Percentiles rank a stretch among this genome's conserved stretches.
These are phyloP conservation scores for Zelleria hepariella DNA, from an alignment of 2,888 invertebrate genomes.

Conservation along the genomic window DNA sequence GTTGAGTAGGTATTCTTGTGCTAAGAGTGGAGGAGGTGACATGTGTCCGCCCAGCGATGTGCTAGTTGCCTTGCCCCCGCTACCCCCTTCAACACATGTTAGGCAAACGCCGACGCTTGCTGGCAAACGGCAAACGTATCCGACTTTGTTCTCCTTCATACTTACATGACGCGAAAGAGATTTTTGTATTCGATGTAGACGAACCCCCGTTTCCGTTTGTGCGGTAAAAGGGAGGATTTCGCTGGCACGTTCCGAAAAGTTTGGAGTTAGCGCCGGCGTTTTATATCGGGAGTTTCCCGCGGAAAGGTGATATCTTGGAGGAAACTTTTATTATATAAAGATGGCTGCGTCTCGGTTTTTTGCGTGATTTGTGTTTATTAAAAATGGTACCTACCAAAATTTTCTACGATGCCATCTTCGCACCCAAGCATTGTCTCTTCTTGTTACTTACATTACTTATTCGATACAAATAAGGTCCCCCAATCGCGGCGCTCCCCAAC, in stretches of 20 bases:
- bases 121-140: constrained; percentile 27
- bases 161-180: constrained; percentile 53
- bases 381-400: not conserved
- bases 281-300: not conserved
- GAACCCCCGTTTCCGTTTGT: constrained; percentile 31
- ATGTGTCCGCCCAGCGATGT: constrained; percentile 52
- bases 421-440: not conserved
- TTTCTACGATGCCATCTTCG: not conserved
- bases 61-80: constrained; percentile 23
- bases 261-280: not conserved
- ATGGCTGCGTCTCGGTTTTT: not conserved
- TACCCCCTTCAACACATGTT: constrained; percentile 45
- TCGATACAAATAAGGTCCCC: not conserved
- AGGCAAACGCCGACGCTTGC: constrained; percentile 33
- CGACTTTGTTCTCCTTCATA: constrained; percentile 49
- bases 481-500: not conserved
- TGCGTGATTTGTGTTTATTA: not conserved
- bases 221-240: constrained; percentile 26
- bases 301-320: not conserved
- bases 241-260: not conserved
- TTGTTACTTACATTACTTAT: not conserved
- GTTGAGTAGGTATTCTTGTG: constrained; percentile 40
- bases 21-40: constrained; percentile 43
- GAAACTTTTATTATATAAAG: not conserved
- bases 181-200: constrained; percentile 45